phyloP scores from a whole-genome alignment of 2,797 vertebrate genomes.

The Siniperca scherzeri region DNA sequence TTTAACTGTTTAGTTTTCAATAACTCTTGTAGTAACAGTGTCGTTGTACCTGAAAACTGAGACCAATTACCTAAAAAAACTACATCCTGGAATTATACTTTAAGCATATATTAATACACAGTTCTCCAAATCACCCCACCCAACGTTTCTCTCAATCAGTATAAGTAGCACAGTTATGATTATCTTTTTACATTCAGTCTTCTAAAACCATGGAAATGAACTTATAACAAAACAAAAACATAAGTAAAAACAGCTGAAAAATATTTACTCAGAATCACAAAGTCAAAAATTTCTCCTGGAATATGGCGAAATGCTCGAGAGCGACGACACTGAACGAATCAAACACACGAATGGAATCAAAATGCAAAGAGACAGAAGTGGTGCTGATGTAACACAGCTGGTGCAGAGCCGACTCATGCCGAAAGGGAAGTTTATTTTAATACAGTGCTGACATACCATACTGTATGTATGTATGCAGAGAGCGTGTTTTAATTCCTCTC shows the following conservation, averaged over 20 bases:
- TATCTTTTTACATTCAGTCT: conserved; percentile 77
- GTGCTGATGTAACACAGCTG: conserved; percentile 24
- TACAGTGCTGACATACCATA: neutral
- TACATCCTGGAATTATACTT: conserved; percentile 57
- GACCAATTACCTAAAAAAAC: conserved; percentile 40
- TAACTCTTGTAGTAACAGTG: conserved; percentile 57
- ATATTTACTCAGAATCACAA: conserved; percentile 72
- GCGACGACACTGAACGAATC: conserved; percentile 46
- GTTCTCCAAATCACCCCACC: conserved; percentile 18
- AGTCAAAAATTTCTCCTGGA: conserved; percentile 36
- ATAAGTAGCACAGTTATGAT: conserved; percentile 62
- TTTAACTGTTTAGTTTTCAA: conserved; percentile 39
- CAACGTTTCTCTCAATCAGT: conserved; percentile 47
- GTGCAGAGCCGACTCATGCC: neutral
- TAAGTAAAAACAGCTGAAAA: conserved; percentile 71
- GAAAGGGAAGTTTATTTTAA: neutral
- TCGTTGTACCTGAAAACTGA: conserved; percentile 72
- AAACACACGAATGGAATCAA: conserved; percentile 1
- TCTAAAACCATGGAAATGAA: conserved; percentile 67
- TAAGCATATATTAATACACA: conserved; percentile 68
- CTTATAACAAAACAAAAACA: conserved; percentile 58
- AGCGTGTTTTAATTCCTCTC: neutral
- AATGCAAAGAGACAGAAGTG: neutral
- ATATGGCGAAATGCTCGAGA: conserved; percentile 36
- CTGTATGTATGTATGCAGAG: no score